Evolutionary conservation across 2,888 invertebrate species (phyloP), one percentile per base, ranked within the genome.

Genomic region (Thyatira batis): DNA sequence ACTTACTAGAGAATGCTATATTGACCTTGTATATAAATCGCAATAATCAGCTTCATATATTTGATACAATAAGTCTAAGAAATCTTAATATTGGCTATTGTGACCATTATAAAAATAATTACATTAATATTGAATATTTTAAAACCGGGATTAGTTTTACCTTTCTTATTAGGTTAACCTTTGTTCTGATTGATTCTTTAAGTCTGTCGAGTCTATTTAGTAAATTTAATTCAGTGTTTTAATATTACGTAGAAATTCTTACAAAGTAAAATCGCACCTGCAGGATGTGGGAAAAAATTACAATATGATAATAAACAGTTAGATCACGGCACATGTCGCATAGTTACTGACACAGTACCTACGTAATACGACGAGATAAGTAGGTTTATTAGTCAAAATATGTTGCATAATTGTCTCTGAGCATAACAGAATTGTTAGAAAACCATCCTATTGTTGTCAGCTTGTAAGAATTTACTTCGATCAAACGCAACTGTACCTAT

Each of bases 1-100:
- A 23, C 6, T 6, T 23, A 33, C n/a, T 11, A 8, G 13, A 71
- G 71, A 76, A 71, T 61, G 73, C 69, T 33, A 59, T 61, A 60
- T 11, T 54, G 63, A 59, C 77, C 76, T 76, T 74, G 72, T 11
- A 33, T 33, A 13, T 33, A 11, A 33, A 11, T 33, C 13, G 33
- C 13, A 33, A 33, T 33, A 33, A 33, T 23, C 13, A 13, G n/a
- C n/a, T 13, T 10, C 13, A 33, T 33, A 6, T 6, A 23, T 23
- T 23, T 3, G 23, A 23, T 23, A 23, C 6, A 23, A 4, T 11
- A 13, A 33, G 3, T 33, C n/a, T 33, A 1, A n/a, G 3, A 13
- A 33, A 33, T 4, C 33, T 3, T 33, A 13, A 33, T 33, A 33
- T 33, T 33, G 11, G n/a, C n/a, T 33, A 13, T 13, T 33, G 5